phyloP scores from a whole-genome alignment of 2,888 invertebrate genomes.

The Apodemia mormo region DNA sequence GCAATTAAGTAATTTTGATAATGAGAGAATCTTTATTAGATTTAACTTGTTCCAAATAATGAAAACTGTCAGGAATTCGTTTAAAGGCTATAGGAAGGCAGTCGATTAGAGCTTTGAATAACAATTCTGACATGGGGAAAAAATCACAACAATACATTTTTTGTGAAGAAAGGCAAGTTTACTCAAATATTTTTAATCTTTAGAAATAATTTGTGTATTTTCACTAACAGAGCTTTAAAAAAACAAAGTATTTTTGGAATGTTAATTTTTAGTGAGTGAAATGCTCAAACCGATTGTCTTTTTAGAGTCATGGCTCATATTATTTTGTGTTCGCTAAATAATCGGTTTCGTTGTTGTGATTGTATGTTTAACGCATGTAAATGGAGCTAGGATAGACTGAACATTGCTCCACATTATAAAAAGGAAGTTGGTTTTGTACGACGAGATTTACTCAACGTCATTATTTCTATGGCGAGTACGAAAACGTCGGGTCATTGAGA shows the following conservation, averaged over 20 bases:
- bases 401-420: conserved; percentile 16
- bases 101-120: background rate
- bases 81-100: background rate
- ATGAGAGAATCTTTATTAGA: no score
- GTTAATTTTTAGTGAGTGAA: background rate
- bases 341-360: conserved; percentile 15
- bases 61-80: background rate
- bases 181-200: background rate
- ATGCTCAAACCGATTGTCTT: conserved; percentile 7
- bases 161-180: background rate
- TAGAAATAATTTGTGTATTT: background rate
- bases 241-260: background rate
- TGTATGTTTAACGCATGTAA: conserved; percentile 5
- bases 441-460: background rate
- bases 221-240: background rate
- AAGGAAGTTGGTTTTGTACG: conserved; percentile 1
- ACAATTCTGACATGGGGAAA: background rate
- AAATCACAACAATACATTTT: background rate
- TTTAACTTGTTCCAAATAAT: no score
- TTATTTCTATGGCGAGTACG: background rate
- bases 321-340: conserved; percentile 19
- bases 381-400: conserved; percentile 18
- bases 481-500: conserved; percentile 36
- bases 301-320: conserved; percentile 1
- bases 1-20: no score